Evolutionary conservation across 2,113 vertebrate genomes (phyloP).

Genomic region (Serinus canaria): DNA sequence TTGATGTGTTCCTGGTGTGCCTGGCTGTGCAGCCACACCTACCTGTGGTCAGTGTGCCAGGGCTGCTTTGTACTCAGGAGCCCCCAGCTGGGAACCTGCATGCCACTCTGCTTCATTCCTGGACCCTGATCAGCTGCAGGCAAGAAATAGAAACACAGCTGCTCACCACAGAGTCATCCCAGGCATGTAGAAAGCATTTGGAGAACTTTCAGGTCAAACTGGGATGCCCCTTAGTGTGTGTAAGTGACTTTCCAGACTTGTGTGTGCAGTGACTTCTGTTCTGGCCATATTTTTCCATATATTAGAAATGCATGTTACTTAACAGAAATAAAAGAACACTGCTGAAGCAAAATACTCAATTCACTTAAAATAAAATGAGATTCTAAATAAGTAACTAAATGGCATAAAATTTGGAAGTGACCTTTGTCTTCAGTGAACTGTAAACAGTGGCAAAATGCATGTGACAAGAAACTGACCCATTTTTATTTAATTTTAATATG

Average conservation of each 20-base stretch:
- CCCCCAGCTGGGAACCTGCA: not conserved
- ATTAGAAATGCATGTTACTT: not conserved
- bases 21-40: not conserved
- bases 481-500: not conserved
- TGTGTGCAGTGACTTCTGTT: not conserved
- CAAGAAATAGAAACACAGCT: slow-evolving; percentile 30
- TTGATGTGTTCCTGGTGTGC: not conserved
- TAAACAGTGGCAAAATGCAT: not conserved
- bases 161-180: not conserved
- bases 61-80: not conserved
- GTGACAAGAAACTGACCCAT: not conserved
- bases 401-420: not conserved
- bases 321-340: not conserved
- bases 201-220: not conserved
- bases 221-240: not conserved
- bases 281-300: not conserved
- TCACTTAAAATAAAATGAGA: not conserved
- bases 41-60: not conserved
- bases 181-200: not conserved
- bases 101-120: not conserved
- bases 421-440: not conserved
- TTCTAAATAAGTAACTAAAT: not conserved
- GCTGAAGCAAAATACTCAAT: not conserved
- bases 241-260: not conserved
- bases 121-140: not conserved